Conservation (phyloP, 2,113 vertebrate species). For the Phaethornis superciliosus region DNA sequence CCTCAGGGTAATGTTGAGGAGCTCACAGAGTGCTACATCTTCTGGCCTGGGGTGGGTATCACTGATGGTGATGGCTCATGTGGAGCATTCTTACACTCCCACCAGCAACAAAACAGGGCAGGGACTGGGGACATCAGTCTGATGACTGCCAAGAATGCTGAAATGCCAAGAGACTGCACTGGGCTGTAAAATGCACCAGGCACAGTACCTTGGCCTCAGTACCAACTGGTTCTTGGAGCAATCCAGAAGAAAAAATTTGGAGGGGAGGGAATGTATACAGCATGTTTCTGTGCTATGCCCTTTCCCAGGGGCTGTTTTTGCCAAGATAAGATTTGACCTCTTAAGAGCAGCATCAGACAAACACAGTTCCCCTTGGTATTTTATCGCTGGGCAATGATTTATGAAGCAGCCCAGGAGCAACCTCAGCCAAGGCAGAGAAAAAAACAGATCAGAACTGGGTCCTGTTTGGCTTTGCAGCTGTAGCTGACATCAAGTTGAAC, state of each 20-base stretch:
- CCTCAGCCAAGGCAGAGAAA: background rate
- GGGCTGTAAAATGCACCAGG: background rate
- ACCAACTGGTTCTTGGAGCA: background rate
- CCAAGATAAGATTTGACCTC: conserved; percentile 16
- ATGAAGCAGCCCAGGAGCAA: background rate
- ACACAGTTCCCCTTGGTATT: background rate
- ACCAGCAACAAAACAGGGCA: background rate
- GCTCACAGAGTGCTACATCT: background rate
- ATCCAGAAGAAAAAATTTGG: fast-evolving
- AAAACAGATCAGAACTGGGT: background rate
- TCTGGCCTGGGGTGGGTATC: background rate
- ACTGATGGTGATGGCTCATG: background rate
- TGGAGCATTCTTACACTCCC: background rate
- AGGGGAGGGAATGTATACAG: background rate
- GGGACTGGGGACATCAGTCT: background rate
- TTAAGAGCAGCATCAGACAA: background rate
- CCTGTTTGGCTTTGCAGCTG: background rate
- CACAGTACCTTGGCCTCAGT: background rate
- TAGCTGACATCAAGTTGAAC: background rate
- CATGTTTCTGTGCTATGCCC: background rate
- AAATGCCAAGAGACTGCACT: background rate
- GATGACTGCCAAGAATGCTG: background rate
- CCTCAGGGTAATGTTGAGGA: background rate
- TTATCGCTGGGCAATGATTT: conserved; percentile 14
- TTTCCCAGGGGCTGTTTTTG: background rate